Evolutionary conservation across 2,113 vertebrate genomes (phyloP).

Genomic region (Nipponia nippon): DNA sequence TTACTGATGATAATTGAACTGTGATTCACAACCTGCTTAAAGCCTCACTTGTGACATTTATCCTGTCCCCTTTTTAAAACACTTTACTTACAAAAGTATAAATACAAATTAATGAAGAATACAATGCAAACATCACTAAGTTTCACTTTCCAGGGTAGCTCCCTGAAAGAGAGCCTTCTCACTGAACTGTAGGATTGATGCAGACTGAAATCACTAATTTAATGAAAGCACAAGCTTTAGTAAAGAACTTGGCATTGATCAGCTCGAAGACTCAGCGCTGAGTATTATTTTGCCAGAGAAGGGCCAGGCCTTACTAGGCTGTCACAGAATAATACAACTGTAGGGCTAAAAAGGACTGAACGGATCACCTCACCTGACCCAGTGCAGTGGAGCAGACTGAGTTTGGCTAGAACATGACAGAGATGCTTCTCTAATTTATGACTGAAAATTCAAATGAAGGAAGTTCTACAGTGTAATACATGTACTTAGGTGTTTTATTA

Average conservation of each 20-base stretch:
- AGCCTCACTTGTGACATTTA: not conserved
- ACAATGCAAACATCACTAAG: not conserved
- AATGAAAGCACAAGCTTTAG: not conserved
- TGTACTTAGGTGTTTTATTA: not conserved
- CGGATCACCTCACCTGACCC: not conserved
- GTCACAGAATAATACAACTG: not conserved
- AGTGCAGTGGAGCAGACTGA: not conserved
- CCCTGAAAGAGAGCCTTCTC: not conserved
- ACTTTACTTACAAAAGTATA: not conserved
- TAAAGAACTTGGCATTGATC: not conserved
- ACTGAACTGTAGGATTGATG: not conserved
- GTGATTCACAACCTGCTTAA: not conserved
- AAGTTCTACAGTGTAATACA: not conserved
- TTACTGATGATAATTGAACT: not conserved
- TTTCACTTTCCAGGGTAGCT: not conserved
- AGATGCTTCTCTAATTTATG: not conserved
- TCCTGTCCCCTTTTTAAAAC: not conserved
- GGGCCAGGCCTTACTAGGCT: not conserved
- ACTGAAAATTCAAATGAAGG: not conserved
- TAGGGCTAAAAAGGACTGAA: not conserved
- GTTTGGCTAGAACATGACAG: not conserved
- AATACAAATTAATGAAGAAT: not conserved
- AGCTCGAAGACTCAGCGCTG: not conserved
- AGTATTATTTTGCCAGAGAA: not conserved
- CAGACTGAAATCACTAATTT: not conserved